Evolutionary conservation across 2,888 invertebrate genomes (phyloP), one percentile per base, ranked within the genome.

Genomic region (Melieria omissa): DNA sequence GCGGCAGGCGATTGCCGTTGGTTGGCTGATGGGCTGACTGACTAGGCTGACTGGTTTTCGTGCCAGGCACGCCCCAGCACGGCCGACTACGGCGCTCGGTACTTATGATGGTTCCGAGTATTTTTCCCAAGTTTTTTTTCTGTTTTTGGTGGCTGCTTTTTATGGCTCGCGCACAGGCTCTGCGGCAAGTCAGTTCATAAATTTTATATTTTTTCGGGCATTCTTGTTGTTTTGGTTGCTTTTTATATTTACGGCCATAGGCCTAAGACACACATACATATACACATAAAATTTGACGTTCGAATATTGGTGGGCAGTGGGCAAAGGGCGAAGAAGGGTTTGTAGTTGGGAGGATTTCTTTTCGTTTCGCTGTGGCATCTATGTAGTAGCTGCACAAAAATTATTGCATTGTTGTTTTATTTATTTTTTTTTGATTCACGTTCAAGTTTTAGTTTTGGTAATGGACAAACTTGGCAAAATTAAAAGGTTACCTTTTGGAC

Each of bases 11-110:
- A 61, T 57, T 60, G 58, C n/a, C 47, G 55, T 14, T 47, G 60
- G 52, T 52, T 66, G 58, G 66, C 58, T 67, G 14, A 60, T 29
- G 55, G 49, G 14, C 16, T 44, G 58, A 42, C 66, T 65, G 68
- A 67, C 60, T 10, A 52, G 12, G 68, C 16, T 54, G 69, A 72
- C 58, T 74, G 70, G 75, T 61, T 74, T 74, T 81, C 78, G 83
- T 83, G 80, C 81, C 81, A 76, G 82, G 80, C 80, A 83, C 82
- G 80, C 78, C 66, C 68, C 58, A 46, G 73, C 71, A 75, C 76
- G 77, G 71, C 74, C 74, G 70, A 67, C 74, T 67, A 65, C 73
- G 60, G 45, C 55, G 67, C 58, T 60, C 58, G 63, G 66, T 71
- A 65, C 60, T 58, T 44, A 10, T 70, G 60, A 46, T 73, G 61